Evolutionary conservation across 1,140 invertebrate species (phyloP).

Genomic region (Batillaria attramentaria): DNA sequence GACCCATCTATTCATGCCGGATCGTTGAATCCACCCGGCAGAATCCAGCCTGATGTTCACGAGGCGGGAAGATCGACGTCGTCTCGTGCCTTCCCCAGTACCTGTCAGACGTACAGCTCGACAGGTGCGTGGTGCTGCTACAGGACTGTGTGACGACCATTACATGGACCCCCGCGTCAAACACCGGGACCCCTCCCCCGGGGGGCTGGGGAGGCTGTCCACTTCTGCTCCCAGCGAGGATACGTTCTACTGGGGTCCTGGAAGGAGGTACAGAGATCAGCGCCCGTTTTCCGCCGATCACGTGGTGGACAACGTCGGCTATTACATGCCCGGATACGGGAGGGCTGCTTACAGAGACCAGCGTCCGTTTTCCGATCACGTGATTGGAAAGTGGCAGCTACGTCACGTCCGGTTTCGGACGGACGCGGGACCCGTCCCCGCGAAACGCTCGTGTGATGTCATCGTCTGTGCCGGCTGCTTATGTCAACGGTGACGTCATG

Average conservation of each 20-base stretch:
- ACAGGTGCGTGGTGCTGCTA: background rate
- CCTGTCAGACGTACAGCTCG: slow-evolving; percentile 9
- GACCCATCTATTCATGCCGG: no score
- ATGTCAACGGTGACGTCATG: slow-evolving; percentile 16
- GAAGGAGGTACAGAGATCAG: background rate
- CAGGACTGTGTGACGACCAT: slow-evolving; percentile 17
- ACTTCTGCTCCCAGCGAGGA: background rate
- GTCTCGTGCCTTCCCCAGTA: slow-evolving; percentile 3
- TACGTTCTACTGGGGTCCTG: background rate
- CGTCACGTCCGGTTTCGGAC: background rate
- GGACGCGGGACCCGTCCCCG: background rate
- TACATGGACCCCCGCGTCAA: background rate
- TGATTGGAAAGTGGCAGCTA: no score
- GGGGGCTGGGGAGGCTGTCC: slow-evolving; percentile 3
- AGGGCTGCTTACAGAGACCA: background rate
- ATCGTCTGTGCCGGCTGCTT: background rate
- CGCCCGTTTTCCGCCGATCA: background rate
- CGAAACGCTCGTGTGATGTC: background rate
- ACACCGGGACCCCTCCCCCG: slow-evolving; percentile 13
- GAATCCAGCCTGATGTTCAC: background rate
- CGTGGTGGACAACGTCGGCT: background rate
- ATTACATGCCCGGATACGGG: background rate
- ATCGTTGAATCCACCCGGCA: no score
- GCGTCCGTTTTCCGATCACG: no score
- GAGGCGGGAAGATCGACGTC: background rate